phyloP scores from a whole-genome alignment of 2,113 vertebrate species.

The Tachuris rubrigastra region DNA sequence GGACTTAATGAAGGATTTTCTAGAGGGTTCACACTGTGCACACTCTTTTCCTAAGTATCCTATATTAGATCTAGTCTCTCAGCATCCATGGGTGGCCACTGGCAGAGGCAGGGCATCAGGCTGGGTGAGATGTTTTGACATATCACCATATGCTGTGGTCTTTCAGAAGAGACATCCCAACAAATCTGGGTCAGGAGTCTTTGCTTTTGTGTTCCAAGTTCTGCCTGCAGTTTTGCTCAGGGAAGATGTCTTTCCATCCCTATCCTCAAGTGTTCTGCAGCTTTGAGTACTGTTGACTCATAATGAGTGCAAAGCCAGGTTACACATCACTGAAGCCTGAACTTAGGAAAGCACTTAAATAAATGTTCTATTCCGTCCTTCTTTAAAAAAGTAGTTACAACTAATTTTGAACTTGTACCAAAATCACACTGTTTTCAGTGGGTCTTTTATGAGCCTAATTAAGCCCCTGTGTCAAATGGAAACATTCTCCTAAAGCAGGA shows the following conservation, averaged over 20 bases:
- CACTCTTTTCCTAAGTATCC: neutral
- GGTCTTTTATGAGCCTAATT: neutral
- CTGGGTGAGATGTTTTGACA: neutral
- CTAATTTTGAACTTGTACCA: neutral
- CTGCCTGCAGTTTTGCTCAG: neutral
- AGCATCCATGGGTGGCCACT: neutral
- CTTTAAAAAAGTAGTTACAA: neutral
- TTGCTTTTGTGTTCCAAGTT: neutral
- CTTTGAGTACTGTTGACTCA: neutral
- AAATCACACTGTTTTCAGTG: neutral
- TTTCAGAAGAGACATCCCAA: neutral
- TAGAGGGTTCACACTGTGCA: accelerated
- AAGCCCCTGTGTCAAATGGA: neutral
- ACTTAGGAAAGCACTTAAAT: neutral
- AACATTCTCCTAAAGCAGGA: neutral
- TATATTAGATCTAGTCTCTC: neutral
- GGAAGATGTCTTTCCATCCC: neutral
- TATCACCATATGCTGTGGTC: neutral
- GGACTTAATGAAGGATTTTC: neutral
- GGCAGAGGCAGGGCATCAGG: neutral
- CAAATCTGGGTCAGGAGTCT: neutral
- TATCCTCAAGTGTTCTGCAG: neutral
- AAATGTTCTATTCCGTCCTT: neutral
- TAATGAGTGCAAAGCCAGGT: neutral
- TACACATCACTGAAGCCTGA: neutral